Evolutionary conservation across 64 coral and sea anemone genomes (phyloP).

Genomic region (Anthopleura sola): DNA sequence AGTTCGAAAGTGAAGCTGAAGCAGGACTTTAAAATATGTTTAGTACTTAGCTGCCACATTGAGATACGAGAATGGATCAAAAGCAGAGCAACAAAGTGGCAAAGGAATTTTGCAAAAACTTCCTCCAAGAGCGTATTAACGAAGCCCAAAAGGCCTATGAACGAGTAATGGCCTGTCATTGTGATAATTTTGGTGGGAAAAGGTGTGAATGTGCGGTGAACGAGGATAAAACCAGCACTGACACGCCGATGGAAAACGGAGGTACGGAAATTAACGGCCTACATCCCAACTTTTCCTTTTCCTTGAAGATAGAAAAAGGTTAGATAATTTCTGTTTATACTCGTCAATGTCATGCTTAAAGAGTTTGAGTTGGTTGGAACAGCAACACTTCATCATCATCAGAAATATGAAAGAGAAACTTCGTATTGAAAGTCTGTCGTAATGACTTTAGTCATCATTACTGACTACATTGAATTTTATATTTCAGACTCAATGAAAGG

Average conservation of each 20-base stretch:
- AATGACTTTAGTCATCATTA: too few relatives aligned
- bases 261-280: not conserved
- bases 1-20: slow-evolving; percentile 19
- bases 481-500: not conserved
- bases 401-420: too few relatives aligned
- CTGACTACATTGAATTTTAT: not conserved
- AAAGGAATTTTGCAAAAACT: not conserved
- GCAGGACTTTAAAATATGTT: not conserved
- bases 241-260: not conserved
- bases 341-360: not conserved
- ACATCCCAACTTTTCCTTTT: not conserved
- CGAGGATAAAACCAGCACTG: not conserved
- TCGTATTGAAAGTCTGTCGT: too few relatives aligned
- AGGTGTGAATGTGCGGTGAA: not conserved
- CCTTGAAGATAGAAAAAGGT: not conserved
- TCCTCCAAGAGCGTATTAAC: not conserved
- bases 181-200: not conserved
- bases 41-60: not conserved
- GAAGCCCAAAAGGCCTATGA: not conserved
- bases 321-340: not conserved
- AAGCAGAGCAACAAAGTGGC: not conserved
- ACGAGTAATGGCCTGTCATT: not conserved
- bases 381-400: too few relatives aligned
- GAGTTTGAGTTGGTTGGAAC: too few relatives aligned
- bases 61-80: not conserved